Evolutionary conservation across 2,888 invertebrate species (phyloP).

Genomic region (Altica lythri): DNA sequence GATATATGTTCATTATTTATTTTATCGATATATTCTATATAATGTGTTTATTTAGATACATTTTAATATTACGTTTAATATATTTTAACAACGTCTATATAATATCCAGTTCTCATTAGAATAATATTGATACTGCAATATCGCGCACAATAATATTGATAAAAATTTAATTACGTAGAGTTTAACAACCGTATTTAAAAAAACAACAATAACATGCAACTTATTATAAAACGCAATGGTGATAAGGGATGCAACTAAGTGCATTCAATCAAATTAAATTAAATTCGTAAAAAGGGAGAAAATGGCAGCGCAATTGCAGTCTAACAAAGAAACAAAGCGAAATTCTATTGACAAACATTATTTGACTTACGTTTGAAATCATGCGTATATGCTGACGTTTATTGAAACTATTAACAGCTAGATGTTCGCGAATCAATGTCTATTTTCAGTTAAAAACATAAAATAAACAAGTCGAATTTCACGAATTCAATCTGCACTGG

Average conservation of each 20-base stretch:
- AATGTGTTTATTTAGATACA: too few relatives aligned
- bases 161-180: neutral
- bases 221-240: too few relatives aligned
- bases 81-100: too few relatives aligned
- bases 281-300: constrained; percentile 40
- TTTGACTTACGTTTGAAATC: constrained; percentile 47
- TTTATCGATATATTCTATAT: too few relatives aligned
- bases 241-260: constrained; percentile 3
- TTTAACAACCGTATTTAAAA: constrained; percentile 7
- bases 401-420: constrained; percentile 41
- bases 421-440: constrained; percentile 46
- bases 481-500: constrained; percentile 44
- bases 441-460: constrained; percentile 42
- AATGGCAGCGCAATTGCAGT: constrained; percentile 49
- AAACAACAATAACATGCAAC: too few relatives aligned
- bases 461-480: constrained; percentile 46
- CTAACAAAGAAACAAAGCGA: constrained; percentile 46
- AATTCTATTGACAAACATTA: constrained; percentile 31
- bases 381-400: constrained; percentile 44
- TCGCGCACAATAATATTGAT: constrained; percentile 12
- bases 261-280: constrained; percentile 18
- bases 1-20: too few relatives aligned
- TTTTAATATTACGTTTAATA: too few relatives aligned
- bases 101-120: constrained; percentile 2
- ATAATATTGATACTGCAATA: constrained; percentile 17